Evolutionary conservation across 2,797 vertebrate genomes (phyloP).

Genomic region (Sparus aurata): DNA sequence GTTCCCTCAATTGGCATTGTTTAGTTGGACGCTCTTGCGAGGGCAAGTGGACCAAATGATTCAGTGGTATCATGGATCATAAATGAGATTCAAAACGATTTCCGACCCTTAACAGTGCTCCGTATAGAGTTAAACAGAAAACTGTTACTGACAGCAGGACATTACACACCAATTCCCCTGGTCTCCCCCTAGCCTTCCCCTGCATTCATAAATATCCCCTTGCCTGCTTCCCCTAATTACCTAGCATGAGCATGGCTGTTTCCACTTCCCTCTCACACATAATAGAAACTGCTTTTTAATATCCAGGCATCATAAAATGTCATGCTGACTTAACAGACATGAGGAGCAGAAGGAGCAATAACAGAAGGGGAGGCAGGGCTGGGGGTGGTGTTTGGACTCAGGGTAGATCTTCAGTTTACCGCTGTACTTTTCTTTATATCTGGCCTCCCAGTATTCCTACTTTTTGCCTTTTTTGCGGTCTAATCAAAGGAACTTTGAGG

Average conservation of each 20-base stretch:
- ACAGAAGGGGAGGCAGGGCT: slow-evolving; percentile 65
- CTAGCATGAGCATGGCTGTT: slow-evolving; percentile 83
- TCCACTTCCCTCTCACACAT: slow-evolving; percentile 84
- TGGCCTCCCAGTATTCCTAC: slow-evolving; percentile 6
- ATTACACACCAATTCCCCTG: slow-evolving; percentile 83
- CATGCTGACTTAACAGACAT: slow-evolving; percentile 87
- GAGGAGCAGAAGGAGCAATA: slow-evolving; percentile 84
- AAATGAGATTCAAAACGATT: slow-evolving; percentile 78
- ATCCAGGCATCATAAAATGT: slow-evolving; percentile 87
- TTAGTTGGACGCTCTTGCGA: slow-evolving; percentile 41
- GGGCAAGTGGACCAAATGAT: slow-evolving; percentile 72
- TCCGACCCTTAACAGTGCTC: slow-evolving; percentile 70
- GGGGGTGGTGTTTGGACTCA: slow-evolving; percentile 36
- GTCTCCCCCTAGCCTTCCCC: slow-evolving; percentile 68
- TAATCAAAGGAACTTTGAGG: slow-evolving; percentile 1
- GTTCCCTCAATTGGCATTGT: slow-evolving; percentile 30
- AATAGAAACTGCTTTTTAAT: slow-evolving; percentile 88
- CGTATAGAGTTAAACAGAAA: slow-evolving; percentile 81
- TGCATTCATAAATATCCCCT: slow-evolving; percentile 85
- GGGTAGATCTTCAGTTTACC: slow-evolving; percentile 40
- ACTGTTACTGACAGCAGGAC: slow-evolving; percentile 84
- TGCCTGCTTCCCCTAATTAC: slow-evolving; percentile 85
- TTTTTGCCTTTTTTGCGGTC: slow-evolving; percentile 2
- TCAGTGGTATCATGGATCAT: slow-evolving; percentile 69
- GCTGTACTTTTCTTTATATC: slow-evolving; percentile 36